Base-by-base conservation (phyloP, 2,113 vertebrate species). In the Scalopus aquaticus region DNA sequence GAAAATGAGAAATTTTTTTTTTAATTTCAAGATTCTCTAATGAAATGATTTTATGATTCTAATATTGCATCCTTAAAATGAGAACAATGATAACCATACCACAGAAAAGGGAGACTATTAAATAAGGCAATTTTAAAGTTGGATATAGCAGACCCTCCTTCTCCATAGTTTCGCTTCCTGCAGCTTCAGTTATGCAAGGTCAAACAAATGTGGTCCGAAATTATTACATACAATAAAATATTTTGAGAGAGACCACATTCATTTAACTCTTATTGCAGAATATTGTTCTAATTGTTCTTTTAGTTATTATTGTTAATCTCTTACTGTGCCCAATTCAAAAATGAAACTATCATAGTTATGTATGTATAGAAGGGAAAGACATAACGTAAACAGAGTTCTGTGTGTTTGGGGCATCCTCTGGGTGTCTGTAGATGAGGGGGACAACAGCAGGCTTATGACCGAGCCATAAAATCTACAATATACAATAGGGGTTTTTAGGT, bases 21-120 rank as follows among this genome's bases (percentile, higher is more conserved):
- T 58, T 20, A 94, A 56, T 69, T 35, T 92, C 11, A 93, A 76
- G 64, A 91, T 74, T 64, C 28, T 32, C 51, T 90, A 88, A 69
- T 74, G 39, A 83, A 91, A 80, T 35, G 17, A 72, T 20, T 94
- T 87, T 91, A 85, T 2, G 20, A 49, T 78, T 85, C 65, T 88
- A 65, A 90, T 70, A 80, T 92, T 82, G 5, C 56, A 60, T 56
- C 24, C 10, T 60, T 91, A 74, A 91, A 76, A 72, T 80, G 65
- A 5, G 87, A 49, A 37, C 51, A 64, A 62, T 22, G 51, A 15
- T 37, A 77, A 92, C 32, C 62, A 3, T 44, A 56, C 9, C 30
- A 83, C 20, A 93, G 58, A 46, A 93, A 88, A 58, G 4, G 32
- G 86, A 87, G 11, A 46, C 16, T 15, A n/a, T n/a, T n/a, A 64